A percentile compares a stretch with the other conserved stretches of the same genome.
These are phyloP conservation scores for Cynoglossus semilaevis DNA, from an alignment of 2,113 vertebrate genomes.

Conservation along the genomic window DNA sequence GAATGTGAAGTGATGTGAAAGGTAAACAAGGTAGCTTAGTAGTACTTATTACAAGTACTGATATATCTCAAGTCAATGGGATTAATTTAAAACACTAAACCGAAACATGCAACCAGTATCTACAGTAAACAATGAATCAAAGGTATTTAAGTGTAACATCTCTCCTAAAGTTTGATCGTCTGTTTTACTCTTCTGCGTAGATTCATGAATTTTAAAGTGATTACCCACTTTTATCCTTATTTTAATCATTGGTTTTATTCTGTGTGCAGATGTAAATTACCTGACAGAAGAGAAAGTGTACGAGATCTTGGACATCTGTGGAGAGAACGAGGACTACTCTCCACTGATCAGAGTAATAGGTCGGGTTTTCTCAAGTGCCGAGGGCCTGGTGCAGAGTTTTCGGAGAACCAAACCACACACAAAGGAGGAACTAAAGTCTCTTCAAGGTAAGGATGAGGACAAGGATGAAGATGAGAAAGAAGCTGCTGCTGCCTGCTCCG, in stretches of 20 bases:
- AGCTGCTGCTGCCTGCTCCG: slow-evolving; percentile 71
- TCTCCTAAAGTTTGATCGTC: too few relatives aligned
- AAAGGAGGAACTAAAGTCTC: slow-evolving; percentile 96
- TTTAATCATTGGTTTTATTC: slow-evolving; percentile 12
- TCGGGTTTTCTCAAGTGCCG: slow-evolving; percentile 93
- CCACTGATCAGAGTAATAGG: slow-evolving; percentile 95
- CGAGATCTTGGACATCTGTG: slow-evolving; percentile 91
- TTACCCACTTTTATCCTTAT: neutral
- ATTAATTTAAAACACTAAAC: too few relatives aligned
- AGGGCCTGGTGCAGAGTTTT: slow-evolving; percentile 95
- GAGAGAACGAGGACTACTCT: slow-evolving; percentile 92
- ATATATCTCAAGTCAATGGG: too few relatives aligned
- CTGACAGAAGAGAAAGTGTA: slow-evolving; percentile 96
- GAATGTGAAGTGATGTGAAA: too few relatives aligned
- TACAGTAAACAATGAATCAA: too few relatives aligned
- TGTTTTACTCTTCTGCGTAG: too few relatives aligned
- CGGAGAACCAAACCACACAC: slow-evolving; percentile 90
- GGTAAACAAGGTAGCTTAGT: too few relatives aligned
- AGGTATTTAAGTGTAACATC: too few relatives aligned
- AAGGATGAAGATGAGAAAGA: slow-evolving; percentile 98
- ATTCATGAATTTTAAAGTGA: neutral
- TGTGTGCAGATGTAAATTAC: slow-evolving; percentile 85
- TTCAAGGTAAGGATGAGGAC: slow-evolving; percentile 96
- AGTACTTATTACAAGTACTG: too few relatives aligned
- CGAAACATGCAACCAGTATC: too few relatives aligned